Evolutionary conservation across 1,140 invertebrate species (phyloP), one percentile per base, ranked within the genome.

Genomic region (Cryptotermes secundus): DNA sequence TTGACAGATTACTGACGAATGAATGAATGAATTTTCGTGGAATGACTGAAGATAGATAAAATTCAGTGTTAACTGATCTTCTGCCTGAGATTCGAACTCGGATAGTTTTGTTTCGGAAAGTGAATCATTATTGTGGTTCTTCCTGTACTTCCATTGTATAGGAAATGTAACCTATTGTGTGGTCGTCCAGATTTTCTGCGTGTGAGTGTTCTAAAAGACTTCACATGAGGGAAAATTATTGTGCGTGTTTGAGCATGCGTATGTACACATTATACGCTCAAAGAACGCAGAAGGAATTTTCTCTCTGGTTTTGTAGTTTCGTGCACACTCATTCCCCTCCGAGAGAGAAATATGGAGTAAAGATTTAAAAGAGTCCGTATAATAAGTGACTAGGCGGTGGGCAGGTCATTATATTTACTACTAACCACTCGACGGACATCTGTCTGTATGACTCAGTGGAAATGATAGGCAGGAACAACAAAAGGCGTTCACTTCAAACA

Each of bases 161-260:
- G 42, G 35, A 81, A 34, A 31, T 72, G 9, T 72, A 59, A 19
- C 16, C 38, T 42, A 49, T 49, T 72, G 59, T 31, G 59, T 31
- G 59, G n/a, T 31, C 26, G 59, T 31, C 31, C 26, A 72, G n/a
- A 72, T 72, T 72, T 72, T 14, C 59, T 31, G n/a, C n/a, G n/a
- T n/a, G 59, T 72, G 59, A 31, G 59, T 72, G 59, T 72, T 72
- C 59, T 72, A n/a, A 72, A 72, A 72, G 59, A n/a, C 26, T 72
- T 72, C 59, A 72, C 59, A 72, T 31, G 59, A 26, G 59, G 59
- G 59, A 4, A 72, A 72, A 72, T 72, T 72, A 72, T 72, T 72
- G 59, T 72, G 59, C 59, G 59, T 72, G 59, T 72, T 72, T 72
- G 26, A n/a, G 59, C 59, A 72, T 72, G 59, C 59, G 26, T 72